A percentile compares a stretch with the other conserved stretches of the same genome.
These are phyloP conservation scores for Toxostoma redivivum DNA, from an alignment of 2,113 vertebrate species.

Conservation along the genomic window DNA sequence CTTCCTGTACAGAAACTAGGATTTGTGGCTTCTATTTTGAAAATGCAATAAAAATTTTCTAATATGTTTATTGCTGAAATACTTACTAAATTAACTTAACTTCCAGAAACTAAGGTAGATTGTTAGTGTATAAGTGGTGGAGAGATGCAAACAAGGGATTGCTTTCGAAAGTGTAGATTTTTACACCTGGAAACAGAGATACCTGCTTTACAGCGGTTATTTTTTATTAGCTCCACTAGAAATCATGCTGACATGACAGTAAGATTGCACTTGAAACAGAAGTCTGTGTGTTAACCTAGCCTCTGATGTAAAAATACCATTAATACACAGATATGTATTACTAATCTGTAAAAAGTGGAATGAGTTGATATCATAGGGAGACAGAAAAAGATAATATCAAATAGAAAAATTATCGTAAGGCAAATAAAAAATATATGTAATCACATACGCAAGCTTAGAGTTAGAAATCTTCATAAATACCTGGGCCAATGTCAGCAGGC, in stretches of 20 bases:
- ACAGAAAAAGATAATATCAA: background rate
- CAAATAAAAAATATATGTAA: background rate
- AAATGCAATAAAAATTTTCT: background rate
- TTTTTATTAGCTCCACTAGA: background rate
- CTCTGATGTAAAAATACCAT: background rate
- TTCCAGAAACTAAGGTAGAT: background rate
- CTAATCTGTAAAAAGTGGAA: background rate
- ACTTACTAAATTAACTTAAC: background rate
- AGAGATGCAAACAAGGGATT: background rate
- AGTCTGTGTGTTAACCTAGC: background rate
- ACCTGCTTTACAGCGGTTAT: background rate
- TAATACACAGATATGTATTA: background rate
- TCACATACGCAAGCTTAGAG: background rate
- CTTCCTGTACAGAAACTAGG: background rate
- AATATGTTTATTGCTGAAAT: background rate
- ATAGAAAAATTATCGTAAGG: background rate
- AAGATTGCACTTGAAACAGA: background rate
- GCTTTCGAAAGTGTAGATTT: background rate
- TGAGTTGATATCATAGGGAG: rapidly evolving
- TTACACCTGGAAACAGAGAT: background rate
- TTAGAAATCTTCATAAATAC: background rate
- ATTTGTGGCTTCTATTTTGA: background rate
- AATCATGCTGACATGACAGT: background rate
- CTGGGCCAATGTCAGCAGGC: background rate
- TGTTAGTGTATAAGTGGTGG: background rate